Base-by-base conservation (phyloP, 2,113 vertebrate species). In the Heterocephalus glaber region DNA sequence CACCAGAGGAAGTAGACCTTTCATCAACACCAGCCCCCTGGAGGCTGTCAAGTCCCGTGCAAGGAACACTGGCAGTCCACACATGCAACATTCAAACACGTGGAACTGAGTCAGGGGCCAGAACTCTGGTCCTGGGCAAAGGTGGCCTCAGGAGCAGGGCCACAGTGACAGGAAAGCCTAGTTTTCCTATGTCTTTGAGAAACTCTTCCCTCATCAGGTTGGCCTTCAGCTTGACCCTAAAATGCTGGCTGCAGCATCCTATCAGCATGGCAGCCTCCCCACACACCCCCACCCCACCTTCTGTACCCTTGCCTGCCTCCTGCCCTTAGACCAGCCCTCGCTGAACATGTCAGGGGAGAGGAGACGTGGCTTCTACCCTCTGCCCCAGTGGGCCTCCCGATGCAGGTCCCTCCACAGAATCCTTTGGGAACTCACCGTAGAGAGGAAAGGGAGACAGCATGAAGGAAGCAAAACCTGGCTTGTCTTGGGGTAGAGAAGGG, bases 31-130 rank as follows among this genome's bases (percentile, higher is more conserved):
- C 41, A 52, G 16, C 26, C 56, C 84, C 28, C 60, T 76, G 16
- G 47, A 47, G 26, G 63, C 16, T 4, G 52, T 1, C 0, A 1
- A 35, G 19, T 14, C 28, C 56, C 63, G 38, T 30, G 52, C 2
- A 22, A 52, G 26, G 28, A 61, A 47, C 3, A 3, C 3, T 28
- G 19, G 26, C 7, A 33, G 66, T 11, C 49, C 17, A 28, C 52
- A 1, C 3, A 0, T 0, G 24, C 20, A 14, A 63, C 49, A 85
- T 19, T 28, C 14, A 1, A 22, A 38, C 8, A n/a, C 19, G n/a
- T 47, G 4, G 52, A 35, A 9, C 56, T 80, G 22, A 52, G 81
- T 58, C 52, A 38, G 19, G 28, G 35, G 22, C n/a, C 13, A 66
- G 63, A 74, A 47, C 30, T 49, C 33, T 3, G 74, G 33, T 61